These are phyloP conservation scores for Cheilosia impressa DNA, from an alignment of 2,888 invertebrate species.

Conservation along the genomic window DNA sequence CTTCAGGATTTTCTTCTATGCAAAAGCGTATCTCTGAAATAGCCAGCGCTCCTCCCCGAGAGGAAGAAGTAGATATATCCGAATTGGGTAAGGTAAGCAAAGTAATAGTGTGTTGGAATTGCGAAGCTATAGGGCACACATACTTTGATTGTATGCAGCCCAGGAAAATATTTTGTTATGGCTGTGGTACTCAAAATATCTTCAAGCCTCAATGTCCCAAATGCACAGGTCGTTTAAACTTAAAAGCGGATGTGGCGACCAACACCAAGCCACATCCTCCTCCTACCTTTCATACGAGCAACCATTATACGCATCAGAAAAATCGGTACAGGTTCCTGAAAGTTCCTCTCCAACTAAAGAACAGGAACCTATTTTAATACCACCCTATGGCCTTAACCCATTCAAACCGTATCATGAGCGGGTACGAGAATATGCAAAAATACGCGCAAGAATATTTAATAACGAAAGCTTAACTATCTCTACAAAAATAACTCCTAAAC, in stretches of 20 bases:
- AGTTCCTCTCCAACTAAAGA: neutral
- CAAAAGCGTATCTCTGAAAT: neutral
- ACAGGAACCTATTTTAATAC: neutral
- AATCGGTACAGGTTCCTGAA: neutral
- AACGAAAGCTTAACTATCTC: neutral
- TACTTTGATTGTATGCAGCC: conserved; percentile 4
- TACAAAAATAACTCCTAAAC: conserved; percentile 2
- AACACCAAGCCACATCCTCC: conserved; percentile 4
- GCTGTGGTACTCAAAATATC: conserved; percentile 7
- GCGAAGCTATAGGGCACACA: neutral
- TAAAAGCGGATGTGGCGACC: conserved; percentile 9
- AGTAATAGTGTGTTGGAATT: neutral
- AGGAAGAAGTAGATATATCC: neutral
- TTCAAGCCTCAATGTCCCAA: conserved; percentile 35
- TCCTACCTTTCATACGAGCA: neutral
- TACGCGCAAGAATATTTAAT: neutral
- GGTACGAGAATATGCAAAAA: conserved; percentile 16
- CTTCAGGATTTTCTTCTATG: neutral
- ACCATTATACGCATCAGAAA: neutral
- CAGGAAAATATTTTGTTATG: neutral
- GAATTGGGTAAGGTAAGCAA: neutral
- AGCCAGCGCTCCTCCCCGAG: neutral
- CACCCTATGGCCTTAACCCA: neutral
- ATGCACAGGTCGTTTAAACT: conserved; percentile 21
- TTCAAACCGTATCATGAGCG: too few species aligned